These are phyloP conservation scores for Cariama cristata DNA, from an alignment of 2,113 vertebrate genomes.

Conservation along the genomic window DNA sequence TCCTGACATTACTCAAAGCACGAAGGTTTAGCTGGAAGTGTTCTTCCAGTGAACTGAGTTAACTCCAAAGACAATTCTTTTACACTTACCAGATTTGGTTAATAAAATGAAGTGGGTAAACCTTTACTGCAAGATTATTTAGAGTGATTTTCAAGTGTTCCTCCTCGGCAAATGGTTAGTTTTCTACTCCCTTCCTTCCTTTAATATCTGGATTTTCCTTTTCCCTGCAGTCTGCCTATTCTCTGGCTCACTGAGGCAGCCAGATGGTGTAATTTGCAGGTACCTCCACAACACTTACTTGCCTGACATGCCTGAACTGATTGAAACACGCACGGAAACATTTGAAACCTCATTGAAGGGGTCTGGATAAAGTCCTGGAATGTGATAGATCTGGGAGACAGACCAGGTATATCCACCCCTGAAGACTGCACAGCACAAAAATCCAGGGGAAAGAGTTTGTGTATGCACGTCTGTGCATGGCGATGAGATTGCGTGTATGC, in stretches of 20 bases:
- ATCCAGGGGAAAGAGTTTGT: not conserved
- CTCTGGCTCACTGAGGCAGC: conserved; percentile 53
- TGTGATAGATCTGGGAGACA: conserved; percentile 32
- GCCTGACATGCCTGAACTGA: conserved; percentile 68
- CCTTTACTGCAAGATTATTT: not conserved
- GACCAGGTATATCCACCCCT: not conserved
- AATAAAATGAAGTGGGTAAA: not conserved
- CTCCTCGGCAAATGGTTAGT: not conserved
- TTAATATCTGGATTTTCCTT: not conserved
- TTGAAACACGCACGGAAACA: conserved; percentile 56
- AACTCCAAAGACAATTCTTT: not conserved
- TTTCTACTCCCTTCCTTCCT: not conserved
- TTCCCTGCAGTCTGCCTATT: conserved; percentile 17
- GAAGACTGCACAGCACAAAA: not conserved
- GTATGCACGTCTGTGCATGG: not conserved
- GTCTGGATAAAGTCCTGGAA: conserved; percentile 53
- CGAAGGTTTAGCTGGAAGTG: not conserved
- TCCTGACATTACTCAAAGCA: not conserved
- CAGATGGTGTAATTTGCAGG: conserved; percentile 70
- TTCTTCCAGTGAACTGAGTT: not conserved
- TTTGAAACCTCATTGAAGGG: conserved; percentile 47
- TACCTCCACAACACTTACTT: conserved; percentile 56
- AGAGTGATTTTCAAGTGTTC: not conserved
- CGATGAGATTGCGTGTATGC: not conserved
- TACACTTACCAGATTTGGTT: not conserved